A percentile compares a stretch with the other conserved stretches of the same genome.
phyloP scores from a whole-genome alignment of 2,113 vertebrate genomes.

The Hippocampus abdominalis region DNA sequence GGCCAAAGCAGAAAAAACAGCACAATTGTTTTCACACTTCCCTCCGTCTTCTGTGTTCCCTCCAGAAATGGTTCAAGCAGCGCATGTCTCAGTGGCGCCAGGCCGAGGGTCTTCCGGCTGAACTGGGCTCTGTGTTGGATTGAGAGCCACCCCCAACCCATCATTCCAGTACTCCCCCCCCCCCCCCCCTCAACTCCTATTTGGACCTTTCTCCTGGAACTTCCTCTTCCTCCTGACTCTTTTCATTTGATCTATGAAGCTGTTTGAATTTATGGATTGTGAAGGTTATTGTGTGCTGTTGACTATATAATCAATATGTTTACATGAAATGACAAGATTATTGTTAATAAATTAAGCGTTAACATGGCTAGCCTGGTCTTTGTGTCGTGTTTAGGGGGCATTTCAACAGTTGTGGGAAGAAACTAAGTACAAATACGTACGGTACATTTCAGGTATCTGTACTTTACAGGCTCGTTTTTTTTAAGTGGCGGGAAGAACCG shows the following conservation, averaged over 20 bases:
- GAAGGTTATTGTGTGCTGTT: conserved; percentile 72
- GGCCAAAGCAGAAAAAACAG: neutral
- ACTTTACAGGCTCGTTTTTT: too few species aligned
- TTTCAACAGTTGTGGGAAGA: neutral
- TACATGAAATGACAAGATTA: conserved; percentile 58
- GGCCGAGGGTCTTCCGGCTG: conserved; percentile 86
- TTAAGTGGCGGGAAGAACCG: too few species aligned
- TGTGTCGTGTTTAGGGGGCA: neutral
- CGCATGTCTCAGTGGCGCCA: conserved; percentile 86
- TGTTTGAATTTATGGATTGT: conserved; percentile 60
- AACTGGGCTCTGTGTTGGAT: conserved; percentile 86
- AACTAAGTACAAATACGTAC: too few species aligned
- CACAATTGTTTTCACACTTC: neutral
- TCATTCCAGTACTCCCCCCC: neutral
- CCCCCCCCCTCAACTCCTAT: neutral
- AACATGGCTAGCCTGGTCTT: conserved; percentile 21
- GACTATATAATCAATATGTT: conserved; percentile 53
- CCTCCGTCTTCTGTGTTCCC: conserved; percentile 15
- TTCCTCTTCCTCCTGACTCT: conserved; percentile 3
- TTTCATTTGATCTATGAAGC: conserved; percentile 50
- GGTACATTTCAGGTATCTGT: neutral
- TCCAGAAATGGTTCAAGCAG: conserved; percentile 89
- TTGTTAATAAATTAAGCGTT: conserved; percentile 38
- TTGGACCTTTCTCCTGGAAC: neutral
- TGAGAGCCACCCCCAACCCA: conserved; percentile 45